These are phyloP conservation scores for Vombatus ursinus DNA, from an alignment of 2,113 vertebrate genomes.

Conservation along the genomic window DNA sequence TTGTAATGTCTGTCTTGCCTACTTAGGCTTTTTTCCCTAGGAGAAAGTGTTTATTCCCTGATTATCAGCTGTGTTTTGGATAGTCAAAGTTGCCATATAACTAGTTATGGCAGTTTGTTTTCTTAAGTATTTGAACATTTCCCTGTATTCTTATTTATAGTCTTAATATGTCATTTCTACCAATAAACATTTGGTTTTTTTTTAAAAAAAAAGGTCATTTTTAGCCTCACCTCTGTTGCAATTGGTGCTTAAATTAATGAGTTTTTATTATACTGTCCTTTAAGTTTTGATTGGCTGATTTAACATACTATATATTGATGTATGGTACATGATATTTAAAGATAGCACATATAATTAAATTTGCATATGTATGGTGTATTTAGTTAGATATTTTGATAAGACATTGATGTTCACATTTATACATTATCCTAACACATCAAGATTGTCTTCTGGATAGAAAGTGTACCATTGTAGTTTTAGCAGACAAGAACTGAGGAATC, in stretches of 20 bases:
- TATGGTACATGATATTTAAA: slow-evolving; percentile 22
- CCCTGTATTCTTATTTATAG: background rate
- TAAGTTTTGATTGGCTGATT: slow-evolving; percentile 17
- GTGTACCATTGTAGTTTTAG: background rate
- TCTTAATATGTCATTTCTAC: background rate
- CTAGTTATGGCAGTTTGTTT: background rate
- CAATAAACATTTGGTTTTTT: background rate
- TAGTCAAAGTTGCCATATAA: background rate
- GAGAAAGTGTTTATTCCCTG: background rate
- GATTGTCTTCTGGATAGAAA: background rate
- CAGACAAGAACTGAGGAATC: background rate
- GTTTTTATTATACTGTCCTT: slow-evolving; percentile 26
- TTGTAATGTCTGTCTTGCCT: background rate
- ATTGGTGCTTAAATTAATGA: slow-evolving; percentile 12
- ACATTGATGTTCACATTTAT: slow-evolving; percentile 29
- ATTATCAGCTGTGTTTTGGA: background rate
- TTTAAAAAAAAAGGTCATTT: background rate
- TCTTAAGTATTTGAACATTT: background rate
- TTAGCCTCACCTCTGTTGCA: background rate
- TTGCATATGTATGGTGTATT: slow-evolving; percentile 35
- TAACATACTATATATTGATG: background rate
- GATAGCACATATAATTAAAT: background rate
- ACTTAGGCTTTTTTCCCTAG: background rate
- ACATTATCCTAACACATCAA: background rate
- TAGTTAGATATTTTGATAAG: slow-evolving; percentile 13